Base-by-base conservation (phyloP, 2,113 vertebrate species). In the Balaeniceps rex region DNA sequence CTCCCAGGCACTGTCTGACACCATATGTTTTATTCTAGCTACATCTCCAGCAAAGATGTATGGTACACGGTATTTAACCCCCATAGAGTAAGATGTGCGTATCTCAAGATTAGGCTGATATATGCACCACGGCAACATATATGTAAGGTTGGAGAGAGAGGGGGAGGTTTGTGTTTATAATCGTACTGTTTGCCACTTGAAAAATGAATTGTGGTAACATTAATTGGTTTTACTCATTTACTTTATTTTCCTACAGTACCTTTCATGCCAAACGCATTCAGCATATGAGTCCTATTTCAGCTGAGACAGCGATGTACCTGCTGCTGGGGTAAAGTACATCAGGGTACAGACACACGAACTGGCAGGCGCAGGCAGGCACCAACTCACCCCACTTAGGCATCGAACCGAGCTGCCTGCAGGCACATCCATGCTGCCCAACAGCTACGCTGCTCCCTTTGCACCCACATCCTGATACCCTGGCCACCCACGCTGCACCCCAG, bases 11-110 rank as follows among this genome's bases (percentile, higher is more conserved):
- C 82, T 46, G 64, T 91, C 84, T 96, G 74, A 36, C 87, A 92
- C 94, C 91, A 61, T 91, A 87, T 95, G 92, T 49, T 97, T 96
- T 93, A 47, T 83, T 88, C 70, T 69, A 78, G 85, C 55, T 94
- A 31, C 29, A 34, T 83, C 87, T 94, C 70, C 80, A 49, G 28
- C 79, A 68, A 55, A 78, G 89, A 58, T 58, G n/a, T 69, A 31
- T 1, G 8, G 51, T 31, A 26, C n/a, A 33, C 1, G 3, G 66
- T 65, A 38, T 52, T 79, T 82, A 81, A 76, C 9, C 75, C 70
- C 78, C 22, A 2, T 6, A 28, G 51, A 85, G 69, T 57, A 63
- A 66, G 44, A 65, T 7, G 72, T 36, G 71, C 14, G 2, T 5
- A 51, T 71, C 87, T 95, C 81, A 72, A 85, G 82, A 90, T 60